phyloP scores from a whole-genome alignment of 2,888 invertebrate species.

The Lepeophtheirus nordmannii region DNA sequence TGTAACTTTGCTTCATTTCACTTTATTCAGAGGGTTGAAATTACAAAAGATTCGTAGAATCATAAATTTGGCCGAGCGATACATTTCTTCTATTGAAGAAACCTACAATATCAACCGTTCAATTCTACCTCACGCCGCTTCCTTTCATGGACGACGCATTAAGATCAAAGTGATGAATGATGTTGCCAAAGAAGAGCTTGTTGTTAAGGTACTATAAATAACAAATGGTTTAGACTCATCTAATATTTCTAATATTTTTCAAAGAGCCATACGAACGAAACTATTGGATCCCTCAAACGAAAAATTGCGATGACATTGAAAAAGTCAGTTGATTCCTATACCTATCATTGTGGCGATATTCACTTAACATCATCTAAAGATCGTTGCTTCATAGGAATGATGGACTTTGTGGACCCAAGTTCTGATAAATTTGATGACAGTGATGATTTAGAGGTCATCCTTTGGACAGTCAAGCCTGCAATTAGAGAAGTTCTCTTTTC shows the following conservation, averaged over 20 bases:
- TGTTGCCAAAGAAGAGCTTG: slow-evolving; percentile 34
- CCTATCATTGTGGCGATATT: neutral
- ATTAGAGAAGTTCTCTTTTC: neutral
- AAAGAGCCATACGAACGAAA: slow-evolving; percentile 36
- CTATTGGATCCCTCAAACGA: slow-evolving; percentile 33
- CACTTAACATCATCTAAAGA: slow-evolving; percentile 1
- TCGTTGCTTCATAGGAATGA: slow-evolving; percentile 17
- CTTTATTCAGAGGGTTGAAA: slow-evolving; percentile 31
- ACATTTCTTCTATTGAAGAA: slow-evolving; percentile 37
- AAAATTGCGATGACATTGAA: slow-evolving; percentile 33
- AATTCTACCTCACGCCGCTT: slow-evolving; percentile 38
- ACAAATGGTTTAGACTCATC: slow-evolving; percentile 24
- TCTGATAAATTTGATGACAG: neutral
- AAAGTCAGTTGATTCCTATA: slow-evolving; percentile 21
- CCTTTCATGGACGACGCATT: slow-evolving; percentile 37
- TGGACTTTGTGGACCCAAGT: slow-evolving; percentile 18
- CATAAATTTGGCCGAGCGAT: slow-evolving; percentile 37
- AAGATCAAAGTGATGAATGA: slow-evolving; percentile 34
- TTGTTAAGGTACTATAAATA: slow-evolving; percentile 30
- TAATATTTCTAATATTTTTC: slow-evolving; percentile 24
- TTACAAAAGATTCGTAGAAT: slow-evolving; percentile 36
- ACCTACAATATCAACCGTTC: slow-evolving; percentile 34
- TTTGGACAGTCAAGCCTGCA: neutral
- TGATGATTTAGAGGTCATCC: neutral
- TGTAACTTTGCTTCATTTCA: neutral